Base-by-base conservation (phyloP, 2,113 vertebrate genomes). In the Callopanchax toddi region DNA sequence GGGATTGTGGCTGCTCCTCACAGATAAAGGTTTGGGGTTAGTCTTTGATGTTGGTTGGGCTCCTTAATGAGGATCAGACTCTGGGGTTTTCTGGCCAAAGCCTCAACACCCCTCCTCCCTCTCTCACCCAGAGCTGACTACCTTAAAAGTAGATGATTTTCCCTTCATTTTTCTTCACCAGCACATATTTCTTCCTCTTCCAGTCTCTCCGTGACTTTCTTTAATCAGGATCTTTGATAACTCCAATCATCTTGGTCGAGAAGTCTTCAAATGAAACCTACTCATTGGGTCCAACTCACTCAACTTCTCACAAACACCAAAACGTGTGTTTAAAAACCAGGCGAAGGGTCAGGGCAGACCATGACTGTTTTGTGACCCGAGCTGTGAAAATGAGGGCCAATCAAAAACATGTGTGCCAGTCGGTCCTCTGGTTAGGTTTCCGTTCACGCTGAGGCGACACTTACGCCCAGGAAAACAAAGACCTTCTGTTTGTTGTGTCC, bases 31-130 rank as follows among this genome's bases (percentile, higher is more conserved):
- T 76, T 76, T 51, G 44, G 45, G 70, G 65, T 67, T 71, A 71
- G 60, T 82, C 89, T 91, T 91, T 91, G 85, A 91, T 74, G 85
- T 89, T 83, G 78, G 65, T 70, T 78, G 72, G 79, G 58, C 78
- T 63, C 78, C 72, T 78, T 89, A 91, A 89, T 87, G 84, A 91
- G 84, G 82, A 84, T 88, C 83, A 86, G 83, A 82, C 83, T 83
- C 58, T 0, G 1, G 60, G 2, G 0, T 44, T 84, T 64, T 87
- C 76, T 66, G 73, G 78, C 52, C 66, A 74, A 76, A 79, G 48
- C 18, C 53, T 11, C 50, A 32, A 5, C 26, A 32, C n/a, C 29
- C 10, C 13, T 36, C 69, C 45, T 23, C 44, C 51, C 12, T 40
- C 49, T 44, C 51, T 63, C 49, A 44, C 53, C 63, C 12, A 0